Evolutionary conservation across 2,888 invertebrate genomes (phyloP).

Genomic region (Spicauda simplicius): DNA sequence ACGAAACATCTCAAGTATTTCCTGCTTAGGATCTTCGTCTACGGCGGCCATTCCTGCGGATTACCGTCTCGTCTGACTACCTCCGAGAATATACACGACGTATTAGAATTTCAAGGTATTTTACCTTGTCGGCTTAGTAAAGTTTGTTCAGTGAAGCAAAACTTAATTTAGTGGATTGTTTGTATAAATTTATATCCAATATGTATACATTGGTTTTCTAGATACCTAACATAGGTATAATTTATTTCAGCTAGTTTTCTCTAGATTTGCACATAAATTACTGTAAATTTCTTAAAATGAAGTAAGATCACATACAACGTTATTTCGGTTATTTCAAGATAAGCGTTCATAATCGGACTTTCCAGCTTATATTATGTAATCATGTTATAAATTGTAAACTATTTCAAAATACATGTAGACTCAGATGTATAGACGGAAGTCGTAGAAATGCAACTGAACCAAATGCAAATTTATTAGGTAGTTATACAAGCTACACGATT

Average conservation of each 20-base stretch:
- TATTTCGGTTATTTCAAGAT: too few relatives aligned
- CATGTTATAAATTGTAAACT: background rate
- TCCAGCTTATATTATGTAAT: background rate
- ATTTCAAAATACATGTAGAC: background rate
- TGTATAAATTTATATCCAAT: too few relatives aligned
- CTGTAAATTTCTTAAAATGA: too few relatives aligned
- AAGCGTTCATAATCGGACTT: background rate
- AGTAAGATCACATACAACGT: too few relatives aligned
- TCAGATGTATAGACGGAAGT: background rate
- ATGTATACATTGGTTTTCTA: too few relatives aligned
- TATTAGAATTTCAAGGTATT: slow-evolving; percentile 14
- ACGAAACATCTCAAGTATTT: slow-evolving; percentile 38
- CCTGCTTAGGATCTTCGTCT: slow-evolving; percentile 28
- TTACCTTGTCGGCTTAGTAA: slow-evolving; percentile 1
- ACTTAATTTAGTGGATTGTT: background rate
- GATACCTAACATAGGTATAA: too few relatives aligned
- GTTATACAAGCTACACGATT: slow-evolving; percentile 1
- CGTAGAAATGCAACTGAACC: slow-evolving; percentile 1
- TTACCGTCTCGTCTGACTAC: slow-evolving; percentile 24
- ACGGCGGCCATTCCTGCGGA: slow-evolving; percentile 30
- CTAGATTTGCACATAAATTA: too few relatives aligned
- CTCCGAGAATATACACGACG: slow-evolving; percentile 4
- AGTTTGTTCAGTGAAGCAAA: background rate
- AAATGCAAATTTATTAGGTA: slow-evolving; percentile 4
- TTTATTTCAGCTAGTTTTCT: too few relatives aligned